Conservation (phyloP, 1,140 invertebrate species). For the Drosophila erecta region DNA sequence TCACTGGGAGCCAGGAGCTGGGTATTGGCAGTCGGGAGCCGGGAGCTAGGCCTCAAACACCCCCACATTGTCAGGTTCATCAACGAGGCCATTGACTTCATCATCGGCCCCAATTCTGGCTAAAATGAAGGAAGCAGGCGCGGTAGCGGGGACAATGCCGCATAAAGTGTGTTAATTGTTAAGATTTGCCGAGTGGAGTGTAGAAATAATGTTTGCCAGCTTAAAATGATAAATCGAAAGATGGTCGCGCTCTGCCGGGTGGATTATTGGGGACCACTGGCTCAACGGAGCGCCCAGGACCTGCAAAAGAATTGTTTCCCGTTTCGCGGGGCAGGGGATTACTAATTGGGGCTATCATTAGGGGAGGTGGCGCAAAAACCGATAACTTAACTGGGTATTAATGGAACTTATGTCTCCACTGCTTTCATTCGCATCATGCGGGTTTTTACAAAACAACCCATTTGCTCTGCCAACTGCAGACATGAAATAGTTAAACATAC, state of each 20-base stretch:
- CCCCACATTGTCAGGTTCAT: constrained; percentile 62
- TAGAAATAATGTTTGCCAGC: constrained; percentile 66
- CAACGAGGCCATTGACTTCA: constrained; percentile 78
- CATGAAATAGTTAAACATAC: no score
- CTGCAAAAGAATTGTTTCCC: neutral
- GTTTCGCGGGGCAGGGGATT: neutral
- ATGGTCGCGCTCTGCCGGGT: neutral
- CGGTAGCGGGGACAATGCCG: constrained; percentile 41
- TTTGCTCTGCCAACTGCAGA: no score
- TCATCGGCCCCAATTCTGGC: constrained; percentile 49
- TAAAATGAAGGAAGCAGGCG: neutral
- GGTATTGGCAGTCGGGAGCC: no score
- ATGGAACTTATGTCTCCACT: neutral
- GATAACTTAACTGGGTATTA: constrained; percentile 5
- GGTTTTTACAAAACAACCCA: neutral
- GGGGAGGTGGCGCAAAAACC: neutral
- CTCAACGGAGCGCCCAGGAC: neutral
- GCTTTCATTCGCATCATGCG: neutral
- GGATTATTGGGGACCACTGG: neutral
- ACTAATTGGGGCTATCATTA: constrained; percentile 8
- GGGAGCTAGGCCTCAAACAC: no score
- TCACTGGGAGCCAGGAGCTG: constrained; percentile 46
- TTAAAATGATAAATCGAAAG: constrained; percentile 78
- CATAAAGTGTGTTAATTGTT: constrained; percentile 81
- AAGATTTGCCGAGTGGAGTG: constrained; percentile 62